Conservation (phyloP, 2,113 vertebrate species). For the Lophotis ruficrista region DNA sequence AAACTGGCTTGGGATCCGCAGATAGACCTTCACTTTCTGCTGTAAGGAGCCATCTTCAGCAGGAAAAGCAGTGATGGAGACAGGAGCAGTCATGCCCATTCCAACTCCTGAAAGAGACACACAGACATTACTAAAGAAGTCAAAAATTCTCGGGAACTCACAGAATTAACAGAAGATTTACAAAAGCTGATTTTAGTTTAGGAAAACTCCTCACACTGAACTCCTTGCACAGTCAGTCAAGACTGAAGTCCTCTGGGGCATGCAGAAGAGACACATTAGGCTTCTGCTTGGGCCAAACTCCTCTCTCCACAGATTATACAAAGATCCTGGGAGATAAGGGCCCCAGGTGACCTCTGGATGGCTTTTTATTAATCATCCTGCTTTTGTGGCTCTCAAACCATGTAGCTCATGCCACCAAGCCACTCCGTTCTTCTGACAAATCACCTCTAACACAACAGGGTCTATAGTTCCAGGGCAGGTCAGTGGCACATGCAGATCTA, state of each 20-base stretch:
- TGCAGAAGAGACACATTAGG: not conserved
- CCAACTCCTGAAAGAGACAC: conserved; percentile 74
- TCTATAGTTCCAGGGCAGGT: not conserved
- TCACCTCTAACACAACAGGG: not conserved
- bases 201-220: not conserved
- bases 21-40: conserved; percentile 83
- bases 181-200: not conserved
- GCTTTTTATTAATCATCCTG: not conserved
- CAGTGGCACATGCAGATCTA: not conserved
- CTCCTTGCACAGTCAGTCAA: not conserved
- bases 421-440: not conserved
- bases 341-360: not conserved
- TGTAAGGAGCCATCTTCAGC: conserved; percentile 83
- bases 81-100: conserved; percentile 88
- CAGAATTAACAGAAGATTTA: not conserved
- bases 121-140: not conserved
- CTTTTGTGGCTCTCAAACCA: not conserved
- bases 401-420: not conserved
- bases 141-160: not conserved
- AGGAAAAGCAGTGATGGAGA: conserved; percentile 86
- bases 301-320: not conserved
- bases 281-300: not conserved
- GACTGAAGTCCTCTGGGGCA: not conserved
- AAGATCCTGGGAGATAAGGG: not conserved
- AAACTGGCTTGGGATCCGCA: conserved; percentile 83